Percentiles rank a stretch among this genome's conserved stretches.
phyloP scores from a whole-genome alignment of 1,140 invertebrate species.

The Drosophila saltans region DNA sequence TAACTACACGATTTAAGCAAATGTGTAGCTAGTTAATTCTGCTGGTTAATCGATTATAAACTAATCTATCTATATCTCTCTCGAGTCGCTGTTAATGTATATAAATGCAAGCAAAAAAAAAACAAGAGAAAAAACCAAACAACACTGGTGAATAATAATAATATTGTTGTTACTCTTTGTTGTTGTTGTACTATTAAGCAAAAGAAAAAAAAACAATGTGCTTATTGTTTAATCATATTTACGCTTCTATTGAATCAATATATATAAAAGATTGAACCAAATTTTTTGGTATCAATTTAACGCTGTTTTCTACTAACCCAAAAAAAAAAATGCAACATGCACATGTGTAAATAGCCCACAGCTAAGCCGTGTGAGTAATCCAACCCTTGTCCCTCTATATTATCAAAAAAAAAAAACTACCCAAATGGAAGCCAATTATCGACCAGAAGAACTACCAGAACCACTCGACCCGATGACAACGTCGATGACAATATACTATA shows the following conservation, averaged over 20 bases:
- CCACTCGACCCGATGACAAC: slow-evolving; percentile 20
- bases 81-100: slow-evolving; percentile 44
- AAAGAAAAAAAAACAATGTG: not conserved
- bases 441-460: not conserved
- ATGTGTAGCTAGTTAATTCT: slow-evolving; percentile 42
- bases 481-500: slow-evolving; percentile 17
- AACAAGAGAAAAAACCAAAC: not conserved
- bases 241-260: too few species aligned
- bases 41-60: slow-evolving; percentile 24
- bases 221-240: not conserved
- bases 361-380: slow-evolving; percentile 28
- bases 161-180: not conserved
- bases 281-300: slow-evolving; percentile 57
- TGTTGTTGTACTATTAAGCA: slow-evolving; percentile 4
- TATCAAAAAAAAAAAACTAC: too few species aligned
- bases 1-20: slow-evolving; percentile 39
- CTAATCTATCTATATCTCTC: not conserved
- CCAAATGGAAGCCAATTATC: too few species aligned
- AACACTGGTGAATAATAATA: slow-evolving; percentile 11
- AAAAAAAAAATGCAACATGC: slow-evolving; percentile 46
- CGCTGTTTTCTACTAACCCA: slow-evolving; percentile 60
- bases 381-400: not conserved
- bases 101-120: slow-evolving; percentile 48
- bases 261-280: slow-evolving; percentile 11
- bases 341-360: slow-evolving; percentile 51